Conservation (phyloP, 2,797 vertebrate species). For the Scolopax bukidnonensis region DNA sequence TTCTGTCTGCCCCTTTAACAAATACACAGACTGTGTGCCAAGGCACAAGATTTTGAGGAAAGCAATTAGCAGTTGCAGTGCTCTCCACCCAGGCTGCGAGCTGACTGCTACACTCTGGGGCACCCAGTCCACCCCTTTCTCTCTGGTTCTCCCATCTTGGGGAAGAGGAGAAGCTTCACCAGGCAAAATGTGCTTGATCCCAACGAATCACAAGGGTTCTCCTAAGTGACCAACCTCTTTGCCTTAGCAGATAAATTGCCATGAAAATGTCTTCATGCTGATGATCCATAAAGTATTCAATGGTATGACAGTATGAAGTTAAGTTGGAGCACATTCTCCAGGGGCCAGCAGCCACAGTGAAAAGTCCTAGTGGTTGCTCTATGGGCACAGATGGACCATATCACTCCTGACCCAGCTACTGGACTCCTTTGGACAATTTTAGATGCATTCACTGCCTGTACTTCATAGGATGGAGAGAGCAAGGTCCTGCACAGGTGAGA, state of each 20-base stretch:
- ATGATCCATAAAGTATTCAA: background rate
- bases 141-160: background rate
- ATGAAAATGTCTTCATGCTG: background rate
- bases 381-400: rapidly evolving
- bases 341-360: background rate
- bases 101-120: background rate
- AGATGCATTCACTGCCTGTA: background rate
- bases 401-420: background rate
- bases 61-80: slow-evolving; percentile 37
- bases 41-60: slow-evolving; percentile 36
- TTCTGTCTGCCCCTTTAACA: slow-evolving; percentile 47
- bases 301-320: background rate
- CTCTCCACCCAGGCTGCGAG: background rate
- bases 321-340: background rate
- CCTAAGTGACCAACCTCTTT: background rate
- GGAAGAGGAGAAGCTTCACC: background rate
- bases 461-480: background rate
- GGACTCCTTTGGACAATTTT: background rate
- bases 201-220: background rate
- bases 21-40: slow-evolving; percentile 47
- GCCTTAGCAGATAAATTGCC: background rate
- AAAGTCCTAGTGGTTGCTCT: background rate
- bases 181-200: background rate
- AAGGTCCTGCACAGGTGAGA: background rate
- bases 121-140: rapidly evolving